Percentiles rank a stretch among this genome's conserved stretches.
phyloP scores from a whole-genome alignment of 1,140 invertebrate species.

The Zophobas morio region DNA sequence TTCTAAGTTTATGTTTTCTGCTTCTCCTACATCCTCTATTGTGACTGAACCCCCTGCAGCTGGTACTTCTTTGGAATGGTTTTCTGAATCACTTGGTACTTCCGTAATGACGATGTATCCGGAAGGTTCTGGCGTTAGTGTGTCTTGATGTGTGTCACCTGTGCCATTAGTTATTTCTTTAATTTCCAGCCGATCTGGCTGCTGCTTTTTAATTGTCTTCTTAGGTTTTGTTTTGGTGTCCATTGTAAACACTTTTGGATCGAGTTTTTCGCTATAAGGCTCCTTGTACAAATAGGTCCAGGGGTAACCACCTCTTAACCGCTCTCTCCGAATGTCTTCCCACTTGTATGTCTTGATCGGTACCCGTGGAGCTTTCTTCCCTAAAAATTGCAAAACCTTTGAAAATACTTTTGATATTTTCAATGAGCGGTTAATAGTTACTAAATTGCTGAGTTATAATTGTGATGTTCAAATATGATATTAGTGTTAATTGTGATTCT shows the following conservation, averaged over 20 bases:
- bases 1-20: conserved; percentile 53
- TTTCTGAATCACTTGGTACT: conserved; percentile 45
- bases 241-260: conserved; percentile 61
- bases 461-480: no score
- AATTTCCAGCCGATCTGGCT: conserved; percentile 48
- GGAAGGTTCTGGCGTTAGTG: conserved; percentile 41
- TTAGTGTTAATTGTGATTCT: no score
- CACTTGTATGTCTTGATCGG: conserved; percentile 80
- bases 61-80: conserved; percentile 17
- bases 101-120: conserved; percentile 42
- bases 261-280: conserved; percentile 60
- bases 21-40: conserved; percentile 48
- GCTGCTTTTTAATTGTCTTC: conserved; percentile 53
- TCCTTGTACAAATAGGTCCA: conserved; percentile 75
- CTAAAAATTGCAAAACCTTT: conserved; percentile 48
- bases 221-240: conserved; percentile 53
- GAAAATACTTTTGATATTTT: conserved; percentile 31
- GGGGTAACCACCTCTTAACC: conserved; percentile 75
- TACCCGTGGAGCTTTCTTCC: conserved; percentile 70
- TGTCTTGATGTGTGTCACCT: conserved; percentile 46
- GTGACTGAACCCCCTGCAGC: conserved; percentile 9
- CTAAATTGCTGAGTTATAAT: no score
- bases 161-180: conserved; percentile 47
- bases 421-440: no score
- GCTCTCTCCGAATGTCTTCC: conserved; percentile 77